Base-by-base conservation (phyloP, 2,113 vertebrate genomes). In the Ptilorrhoa leucosticta region DNA sequence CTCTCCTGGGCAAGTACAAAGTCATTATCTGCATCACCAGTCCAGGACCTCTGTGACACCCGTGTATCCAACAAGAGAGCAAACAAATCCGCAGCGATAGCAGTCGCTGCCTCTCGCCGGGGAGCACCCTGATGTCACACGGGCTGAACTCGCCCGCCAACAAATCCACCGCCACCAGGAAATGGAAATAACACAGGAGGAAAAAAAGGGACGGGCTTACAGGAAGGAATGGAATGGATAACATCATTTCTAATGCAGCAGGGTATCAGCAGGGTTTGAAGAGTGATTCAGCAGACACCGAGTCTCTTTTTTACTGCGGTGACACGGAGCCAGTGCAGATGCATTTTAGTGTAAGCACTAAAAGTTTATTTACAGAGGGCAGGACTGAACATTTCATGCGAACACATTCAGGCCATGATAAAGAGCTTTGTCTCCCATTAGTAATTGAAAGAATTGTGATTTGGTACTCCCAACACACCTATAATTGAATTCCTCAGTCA, bases 401-500 rank as follows among this genome's bases (percentile, higher is more conserved):
- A 96, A 92, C 90, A 92, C 88, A 97, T 90, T 97, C 80, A 96
- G 95, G 96, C 91, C 65, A 95, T 39, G 97, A 98, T 97, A 98
- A 97, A 97, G 97, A 96, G 96, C 96, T 39, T 92, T 96, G 93
- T 95, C 89, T 95, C 95, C 96, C 95, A 98, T 97, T 98, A 97
- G 95, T 70, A 97, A 98, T 97, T 98, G 97, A 98, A 97, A 97
- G 98, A 98, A 98, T 97, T 98, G 77, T 92, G 96, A 96, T 97
- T 96, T 91, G 95, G 96, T 97, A 90, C 94, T 97, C 90, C 93
- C 96, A 97, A 97, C 98, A 98, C 98, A 98, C 98, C 98, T 98
- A 98, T 92, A 97, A 98, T 98, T 98, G 98, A 99, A 98, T 98
- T 98, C 98, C 97, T 97, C 93, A 97, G 98, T 91, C 96, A 96